Percentiles rank a stretch among this genome's conserved stretches.
Conservation (phyloP, 2,888 invertebrate species). For the Microlaimidae sp. region DNA sequence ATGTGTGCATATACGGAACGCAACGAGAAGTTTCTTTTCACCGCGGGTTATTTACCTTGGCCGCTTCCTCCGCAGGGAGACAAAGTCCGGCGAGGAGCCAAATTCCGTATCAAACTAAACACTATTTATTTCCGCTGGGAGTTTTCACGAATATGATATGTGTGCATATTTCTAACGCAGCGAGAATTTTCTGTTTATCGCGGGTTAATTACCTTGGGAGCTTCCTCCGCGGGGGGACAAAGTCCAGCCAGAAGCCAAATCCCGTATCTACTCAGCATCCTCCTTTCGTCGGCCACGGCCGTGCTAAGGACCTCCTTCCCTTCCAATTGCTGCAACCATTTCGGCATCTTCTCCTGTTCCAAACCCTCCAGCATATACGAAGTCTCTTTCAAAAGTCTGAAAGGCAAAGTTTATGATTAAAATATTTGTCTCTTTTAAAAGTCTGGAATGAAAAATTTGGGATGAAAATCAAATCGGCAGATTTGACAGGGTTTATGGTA, state of each 20-base stretch:
- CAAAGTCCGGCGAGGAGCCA: constrained; percentile 87
- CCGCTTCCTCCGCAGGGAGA: constrained; percentile 39
- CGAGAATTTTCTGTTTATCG: background rate
- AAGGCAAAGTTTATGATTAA: too few species aligned
- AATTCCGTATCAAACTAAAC: constrained; percentile 91
- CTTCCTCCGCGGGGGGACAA: constrained; percentile 44
- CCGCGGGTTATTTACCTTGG: constrained; percentile 37
- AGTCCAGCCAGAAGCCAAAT: constrained; percentile 91
- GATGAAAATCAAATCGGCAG: too few species aligned
- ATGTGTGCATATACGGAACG: too few species aligned
- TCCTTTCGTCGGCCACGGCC: constrained; percentile 59
- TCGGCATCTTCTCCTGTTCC: constrained; percentile 23
- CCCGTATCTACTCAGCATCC: constrained; percentile 77
- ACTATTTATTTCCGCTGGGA: too few species aligned
- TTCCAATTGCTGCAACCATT: constrained; percentile 35
- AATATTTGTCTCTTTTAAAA: too few species aligned
- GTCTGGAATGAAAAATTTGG: too few species aligned
- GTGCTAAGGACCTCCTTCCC: constrained; percentile 11
- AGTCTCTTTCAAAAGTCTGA: constrained; percentile 66
- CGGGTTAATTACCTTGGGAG: constrained; percentile 38
- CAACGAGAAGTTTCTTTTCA: too few species aligned
- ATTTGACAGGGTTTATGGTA: too few species aligned
- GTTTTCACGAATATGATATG: too few species aligned
- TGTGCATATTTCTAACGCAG: too few species aligned
- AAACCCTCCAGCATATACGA: constrained; percentile 35